Base-by-base conservation (phyloP, 1,140 invertebrate species). In the Ceratoteleas bidentatus region DNA sequence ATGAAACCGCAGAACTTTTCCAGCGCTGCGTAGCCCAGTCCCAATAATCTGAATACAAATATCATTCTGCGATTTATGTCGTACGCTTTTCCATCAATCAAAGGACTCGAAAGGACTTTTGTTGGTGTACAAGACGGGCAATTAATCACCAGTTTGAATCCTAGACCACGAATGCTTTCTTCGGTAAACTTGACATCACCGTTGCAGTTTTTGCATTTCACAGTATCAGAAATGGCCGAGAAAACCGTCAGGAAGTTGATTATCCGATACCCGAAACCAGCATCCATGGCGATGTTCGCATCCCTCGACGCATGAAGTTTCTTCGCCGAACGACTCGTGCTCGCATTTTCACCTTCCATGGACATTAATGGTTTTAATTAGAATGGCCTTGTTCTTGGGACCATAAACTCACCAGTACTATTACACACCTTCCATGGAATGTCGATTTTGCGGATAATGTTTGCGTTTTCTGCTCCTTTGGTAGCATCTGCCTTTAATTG, bases 1-100 rank as follows among this genome's bases (percentile, higher is more conserved):
- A 73, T 73, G 3, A 73, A 68, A 40, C 54, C 52, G 49, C 61
- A 80, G 24, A 68, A 80, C 32, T 80, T 73, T 34, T 68, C 57
- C 4, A 68, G 50, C 15, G 60, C 77, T 24, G 33, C 58, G 9
- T 50, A 54, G 15, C 62, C 56, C 43, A 73, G 34, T 50, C 62
- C 69, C n/a, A 80, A 36, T 14, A 74, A 62, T 73, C 54, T 50
- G 9, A 69, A 70, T 34, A 64, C 16, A 34, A 79, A 79, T 16
- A 49, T 50, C 5, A 79, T 58, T 15, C 53, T 56, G 53, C 66
- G 58, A 36, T 72, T 72, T 14, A 72, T 65, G 32, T 79, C 66
- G 52, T 70, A 72, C 11, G 65, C 60, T 8, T 78, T 64, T 0
- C 32, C 13, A 58, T 60, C 10, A 52, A 70, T 70, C 49, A 52